Evolutionary conservation across 2,888 invertebrate genomes (phyloP), one percentile per base, ranked within the genome.

Genomic region (Cordilura impudica): DNA sequence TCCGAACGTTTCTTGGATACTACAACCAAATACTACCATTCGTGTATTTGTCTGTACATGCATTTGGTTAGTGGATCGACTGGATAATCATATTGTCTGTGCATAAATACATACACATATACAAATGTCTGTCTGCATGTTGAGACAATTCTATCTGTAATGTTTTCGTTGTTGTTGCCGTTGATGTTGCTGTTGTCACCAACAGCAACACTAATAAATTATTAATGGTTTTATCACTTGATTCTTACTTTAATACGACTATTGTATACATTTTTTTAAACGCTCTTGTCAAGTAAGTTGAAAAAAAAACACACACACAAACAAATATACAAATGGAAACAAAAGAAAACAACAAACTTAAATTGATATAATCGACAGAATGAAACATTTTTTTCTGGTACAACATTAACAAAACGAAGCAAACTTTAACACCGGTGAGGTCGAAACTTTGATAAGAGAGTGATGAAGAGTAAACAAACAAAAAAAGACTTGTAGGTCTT

Each of bases 151-250:
- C 69, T 49, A 51, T 72, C 49, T 54, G 18, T 47, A 18, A 19
- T 35, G 45, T 29, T 29, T 18, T 29, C 29, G 45, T 53, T 16
- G 51, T 29, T 65, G 54, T 19, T 29, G 26, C 26, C 66, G 2
- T 51, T 45, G n/a, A n/a, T n/a, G n/a, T n/a, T 63, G 61, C 26
- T 61, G 67, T 63, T 69, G 75, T 56, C 72, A 58, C 35, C 71
- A 71, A 31, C 78, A 65, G 16, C 39, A 35, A 66, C 63, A 63
- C 74, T 77, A 82, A 83, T 83, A 83, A 82, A 82, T 82, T 83
- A 82, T 83, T 82, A 82, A 82, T 83, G 83, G 82, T 61, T 78
- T 83, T 83, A 83, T 83, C 83, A 81, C 79, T 79, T 67, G 78
- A 66, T 74, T 77, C 54, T 72, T 71, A 54, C 66, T 66, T 43